Base-by-base conservation (phyloP, 2,113 vertebrate species). In the Syrrhaptes paradoxus region DNA sequence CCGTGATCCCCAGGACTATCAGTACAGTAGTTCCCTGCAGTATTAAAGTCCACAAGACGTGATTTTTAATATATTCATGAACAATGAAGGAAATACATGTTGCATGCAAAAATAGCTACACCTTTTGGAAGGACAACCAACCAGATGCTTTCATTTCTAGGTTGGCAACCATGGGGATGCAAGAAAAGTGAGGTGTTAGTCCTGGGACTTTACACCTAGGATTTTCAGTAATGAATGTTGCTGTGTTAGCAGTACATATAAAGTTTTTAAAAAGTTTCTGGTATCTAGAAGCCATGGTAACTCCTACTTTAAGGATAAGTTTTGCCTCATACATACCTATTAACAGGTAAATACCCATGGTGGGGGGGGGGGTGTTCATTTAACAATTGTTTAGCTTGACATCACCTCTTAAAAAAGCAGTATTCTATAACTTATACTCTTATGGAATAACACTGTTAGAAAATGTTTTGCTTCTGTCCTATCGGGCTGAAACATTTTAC, bases 141-240 rank as follows among this genome's bases (percentile, higher is more conserved):
- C 90, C 95, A 96, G 93, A 93, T 93, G 95, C 87, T 94, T 94
- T 92, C n/a, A 59, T 96, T 92, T 96, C 82, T 93, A 94, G 48
- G 68, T 0, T 93, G 80, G 65, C 29, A 91, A 78, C 65, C 61
- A n/a, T 45, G 61, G 85, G 93, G 72, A 96, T 74, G 65, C 13
- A 67, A 80, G 41, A 80, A 65, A 71, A 45, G 29, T n/a, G 63
- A 96, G 57, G 95, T 93, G 95, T 90, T 94, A 88, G 92, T 81
- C 76, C 48, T 96, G 95, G 95, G 95, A 96, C 57, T 96, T 96
- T 71, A 84, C 90, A 96, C 93, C 75, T 95, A 90, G 24, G 63
- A 94, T 81, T 85, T 90, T 71, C 52, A 86, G 72, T 86, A 93
- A 88, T 58, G 91, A 86, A 77, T 86, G 29, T 77, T 95, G 71